phyloP scores from a whole-genome alignment of 2,797 vertebrate species.

The Pristis pectinata region DNA sequence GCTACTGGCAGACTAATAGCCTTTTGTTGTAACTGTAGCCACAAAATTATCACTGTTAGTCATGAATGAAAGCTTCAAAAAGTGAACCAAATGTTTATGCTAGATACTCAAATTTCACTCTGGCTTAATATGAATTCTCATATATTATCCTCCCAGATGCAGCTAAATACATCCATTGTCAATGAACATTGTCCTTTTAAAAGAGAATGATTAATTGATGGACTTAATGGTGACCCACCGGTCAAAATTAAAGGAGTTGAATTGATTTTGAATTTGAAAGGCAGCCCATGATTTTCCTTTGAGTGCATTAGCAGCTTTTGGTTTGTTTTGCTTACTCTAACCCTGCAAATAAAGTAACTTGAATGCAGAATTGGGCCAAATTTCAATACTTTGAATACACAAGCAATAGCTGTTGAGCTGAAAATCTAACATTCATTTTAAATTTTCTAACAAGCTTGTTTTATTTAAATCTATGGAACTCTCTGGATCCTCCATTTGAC shows the following conservation, averaged over 20 bases:
- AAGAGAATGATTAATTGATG: not conserved
- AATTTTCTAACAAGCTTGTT: too few relatives aligned
- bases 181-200: not conserved
- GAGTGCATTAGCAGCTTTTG: not conserved
- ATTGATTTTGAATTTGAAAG: not conserved
- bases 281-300: not conserved
- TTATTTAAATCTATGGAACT: too few relatives aligned
- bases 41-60: too few relatives aligned
- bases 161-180: not conserved
- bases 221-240: not conserved
- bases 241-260: not conserved
- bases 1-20: too few relatives aligned
- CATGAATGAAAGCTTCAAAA: too few relatives aligned
- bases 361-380: too few relatives aligned
- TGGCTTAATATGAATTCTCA: too few relatives aligned
- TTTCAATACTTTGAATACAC: too few relatives aligned
- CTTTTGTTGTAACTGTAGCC: too few relatives aligned
- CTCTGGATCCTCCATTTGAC: too few relatives aligned
- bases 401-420: too few relatives aligned
- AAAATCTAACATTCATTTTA: too few relatives aligned
- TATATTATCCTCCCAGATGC: not conserved
- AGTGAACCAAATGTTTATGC: not conserved
- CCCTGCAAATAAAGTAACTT: not conserved
- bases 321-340: not conserved
- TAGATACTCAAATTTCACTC: not conserved